Percentiles rank a stretch among this genome's conserved stretches.
Conservation (phyloP, 2,888 invertebrate species). For the Eurois occulta region DNA sequence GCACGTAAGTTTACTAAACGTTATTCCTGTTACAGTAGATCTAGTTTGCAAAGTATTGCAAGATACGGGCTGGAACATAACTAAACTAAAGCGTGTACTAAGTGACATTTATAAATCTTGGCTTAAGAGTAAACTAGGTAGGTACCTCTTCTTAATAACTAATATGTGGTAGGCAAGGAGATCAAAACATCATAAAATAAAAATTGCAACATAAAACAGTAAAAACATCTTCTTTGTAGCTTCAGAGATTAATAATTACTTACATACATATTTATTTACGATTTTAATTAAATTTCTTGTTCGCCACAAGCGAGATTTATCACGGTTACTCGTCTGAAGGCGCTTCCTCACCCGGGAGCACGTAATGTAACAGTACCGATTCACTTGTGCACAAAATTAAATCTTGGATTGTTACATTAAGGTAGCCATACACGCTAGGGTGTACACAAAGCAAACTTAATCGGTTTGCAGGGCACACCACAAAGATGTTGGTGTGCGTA, state of each 20-base stretch:
- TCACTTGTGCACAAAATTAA: not conserved
- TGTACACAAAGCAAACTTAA: too few relatives aligned
- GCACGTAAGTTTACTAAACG: not conserved
- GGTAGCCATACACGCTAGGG: too few relatives aligned
- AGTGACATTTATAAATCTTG: not conserved
- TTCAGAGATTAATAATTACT: slow-evolving; percentile 14
- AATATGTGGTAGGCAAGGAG: not conserved
- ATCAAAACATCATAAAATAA: not conserved
- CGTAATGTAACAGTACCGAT: not conserved
- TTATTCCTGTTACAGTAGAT: not conserved
- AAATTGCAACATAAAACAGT: not conserved
- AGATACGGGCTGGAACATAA: not conserved
- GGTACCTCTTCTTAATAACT: not conserved
- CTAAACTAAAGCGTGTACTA: not conserved
- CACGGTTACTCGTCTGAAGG: not conserved
- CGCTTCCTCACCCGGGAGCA: not conserved
- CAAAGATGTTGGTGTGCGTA: too few relatives aligned
- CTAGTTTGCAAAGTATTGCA: not conserved
- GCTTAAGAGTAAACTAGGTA: not conserved
- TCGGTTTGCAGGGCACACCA: too few relatives aligned
- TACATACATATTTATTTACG: slow-evolving; percentile 9
- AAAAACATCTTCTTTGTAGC: not conserved
- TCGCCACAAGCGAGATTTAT: slow-evolving; percentile 22
- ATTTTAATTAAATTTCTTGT: slow-evolving; percentile 35
- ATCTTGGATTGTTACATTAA: not conserved